These are phyloP conservation scores for Megalopta genalis DNA, from an alignment of 1,140 invertebrate genomes.

Conservation along the genomic window DNA sequence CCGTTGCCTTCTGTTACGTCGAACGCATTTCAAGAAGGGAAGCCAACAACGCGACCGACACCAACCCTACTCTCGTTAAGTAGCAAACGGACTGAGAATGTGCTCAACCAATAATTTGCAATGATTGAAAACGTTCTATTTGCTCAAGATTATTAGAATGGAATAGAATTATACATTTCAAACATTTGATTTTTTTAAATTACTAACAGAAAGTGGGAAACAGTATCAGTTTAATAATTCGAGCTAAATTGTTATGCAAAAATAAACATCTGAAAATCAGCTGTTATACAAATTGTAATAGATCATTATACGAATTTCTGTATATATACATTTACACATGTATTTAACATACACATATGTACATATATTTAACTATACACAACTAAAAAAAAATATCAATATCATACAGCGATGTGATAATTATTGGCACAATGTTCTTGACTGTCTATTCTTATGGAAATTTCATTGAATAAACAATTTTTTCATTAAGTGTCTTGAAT, in stretches of 20 bases:
- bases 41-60: background rate
- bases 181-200: too few species aligned
- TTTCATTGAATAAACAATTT: constrained; percentile 1
- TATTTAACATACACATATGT: too few species aligned
- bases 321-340: too few species aligned
- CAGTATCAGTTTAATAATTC: too few species aligned
- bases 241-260: too few species aligned
- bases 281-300: too few species aligned
- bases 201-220: too few species aligned
- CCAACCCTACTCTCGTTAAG: background rate
- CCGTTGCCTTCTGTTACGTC: constrained; percentile 89
- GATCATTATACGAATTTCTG: too few species aligned
- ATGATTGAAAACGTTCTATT: too few species aligned
- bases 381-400: background rate
- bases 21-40: constrained; percentile 80
- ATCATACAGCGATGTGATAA: background rate
- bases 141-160: too few species aligned
- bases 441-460: background rate
- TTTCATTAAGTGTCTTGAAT: background rate
- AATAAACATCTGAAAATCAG: too few species aligned
- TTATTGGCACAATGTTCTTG: background rate
- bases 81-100: background rate
- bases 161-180: too few species aligned
- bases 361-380: background rate
- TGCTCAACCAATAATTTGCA: background rate